Conservation (phyloP, 2,888 invertebrate species). For the Encarsia formosa region DNA sequence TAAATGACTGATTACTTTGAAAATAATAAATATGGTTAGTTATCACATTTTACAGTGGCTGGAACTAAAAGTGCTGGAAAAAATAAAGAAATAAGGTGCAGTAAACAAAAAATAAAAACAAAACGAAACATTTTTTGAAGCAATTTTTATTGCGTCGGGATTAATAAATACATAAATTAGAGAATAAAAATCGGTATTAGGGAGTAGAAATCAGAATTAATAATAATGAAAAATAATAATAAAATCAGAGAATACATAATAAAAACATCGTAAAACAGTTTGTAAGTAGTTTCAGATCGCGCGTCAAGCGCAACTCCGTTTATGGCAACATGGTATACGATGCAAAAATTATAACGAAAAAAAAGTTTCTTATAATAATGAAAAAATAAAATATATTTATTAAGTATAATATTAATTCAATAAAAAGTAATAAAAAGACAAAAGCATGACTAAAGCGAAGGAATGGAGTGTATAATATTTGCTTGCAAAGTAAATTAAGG, state of each 20-base stretch:
- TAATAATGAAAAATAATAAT: slow-evolving; percentile 5
- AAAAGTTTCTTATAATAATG: slow-evolving; percentile 5
- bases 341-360: background rate
- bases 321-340: slow-evolving; percentile 10
- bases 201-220: too few species aligned
- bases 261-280: slow-evolving; percentile 8
- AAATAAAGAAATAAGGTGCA: slow-evolving; percentile 1
- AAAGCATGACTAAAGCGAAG: slow-evolving; percentile 8
- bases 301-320: slow-evolving; percentile 3
- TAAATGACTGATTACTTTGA: too few species aligned
- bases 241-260: slow-evolving; percentile 14
- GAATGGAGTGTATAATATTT: background rate
- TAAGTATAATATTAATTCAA: slow-evolving; percentile 11
- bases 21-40: too few species aligned
- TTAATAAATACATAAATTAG: slow-evolving; percentile 24
- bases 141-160: slow-evolving; percentile 23
- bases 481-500: slow-evolving; percentile 11
- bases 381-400: background rate
- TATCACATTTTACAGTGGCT: background rate
- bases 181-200: slow-evolving; percentile 8
- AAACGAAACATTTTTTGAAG: slow-evolving; percentile 10
- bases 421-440: slow-evolving; percentile 9
- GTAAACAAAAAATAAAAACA: background rate
- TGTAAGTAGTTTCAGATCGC: background rate
- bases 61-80: slow-evolving; percentile 3